These are phyloP conservation scores for Gari tellinella DNA, from an alignment of 2,888 invertebrate species.

Conservation along the genomic window DNA sequence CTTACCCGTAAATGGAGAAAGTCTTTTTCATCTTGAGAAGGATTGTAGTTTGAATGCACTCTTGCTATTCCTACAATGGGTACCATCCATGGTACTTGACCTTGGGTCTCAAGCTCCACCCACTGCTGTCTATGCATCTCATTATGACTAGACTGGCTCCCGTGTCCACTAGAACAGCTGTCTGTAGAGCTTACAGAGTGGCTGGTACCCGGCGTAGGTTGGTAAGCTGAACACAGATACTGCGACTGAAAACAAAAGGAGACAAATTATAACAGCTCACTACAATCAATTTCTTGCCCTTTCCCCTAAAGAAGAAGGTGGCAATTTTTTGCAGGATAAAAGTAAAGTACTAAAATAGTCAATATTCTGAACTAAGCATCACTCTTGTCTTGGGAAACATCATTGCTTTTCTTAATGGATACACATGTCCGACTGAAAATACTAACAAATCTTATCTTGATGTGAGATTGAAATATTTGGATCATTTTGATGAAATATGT, in stretches of 20 bases:
- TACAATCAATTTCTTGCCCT: no score
- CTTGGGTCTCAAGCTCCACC: constrained; percentile 39
- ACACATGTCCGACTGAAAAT: no score
- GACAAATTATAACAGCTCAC: no score
- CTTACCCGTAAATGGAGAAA: constrained; percentile 60
- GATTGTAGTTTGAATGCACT: constrained; percentile 70
- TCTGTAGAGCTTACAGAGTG: constrained; percentile 66
- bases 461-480: no score
- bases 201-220: constrained; percentile 55
- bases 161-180: constrained; percentile 64
- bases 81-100: constrained; percentile 30
- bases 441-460: no score
- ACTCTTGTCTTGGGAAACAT: no score
- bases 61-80: constrained; percentile 58
- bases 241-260: constrained; percentile 57
- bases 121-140: constrained; percentile 22
- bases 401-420: no score
- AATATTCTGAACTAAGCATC: no score
- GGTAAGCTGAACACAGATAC: constrained; percentile 58
- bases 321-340: no score
- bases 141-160: constrained; percentile 54
- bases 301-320: no score
- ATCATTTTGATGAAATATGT: no score
- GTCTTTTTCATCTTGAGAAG: constrained; percentile 64
- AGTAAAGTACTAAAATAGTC: no score